Conservation (phyloP, 2,113 vertebrate species). For the Campylomormyrus tamandua region DNA sequence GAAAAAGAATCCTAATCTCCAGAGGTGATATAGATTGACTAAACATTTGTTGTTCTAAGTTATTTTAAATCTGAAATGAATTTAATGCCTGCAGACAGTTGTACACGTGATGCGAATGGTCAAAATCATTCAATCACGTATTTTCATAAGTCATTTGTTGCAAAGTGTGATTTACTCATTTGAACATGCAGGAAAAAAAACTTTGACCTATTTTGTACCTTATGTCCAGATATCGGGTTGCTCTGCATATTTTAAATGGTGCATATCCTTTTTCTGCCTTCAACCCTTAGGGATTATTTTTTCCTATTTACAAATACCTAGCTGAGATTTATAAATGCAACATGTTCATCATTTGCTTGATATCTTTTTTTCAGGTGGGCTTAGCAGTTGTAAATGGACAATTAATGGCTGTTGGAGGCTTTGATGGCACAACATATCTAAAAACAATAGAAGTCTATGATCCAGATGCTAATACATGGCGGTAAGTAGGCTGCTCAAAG, state of each 20-base stretch:
- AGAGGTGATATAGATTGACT: too few relatives aligned
- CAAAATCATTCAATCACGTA: too few relatives aligned
- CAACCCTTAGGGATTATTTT: neutral
- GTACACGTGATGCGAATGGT: too few relatives aligned
- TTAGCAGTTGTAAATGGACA: slow-evolving; percentile 95
- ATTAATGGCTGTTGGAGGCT: slow-evolving; percentile 96
- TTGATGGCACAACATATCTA: slow-evolving; percentile 95
- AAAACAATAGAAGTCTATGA: slow-evolving; percentile 99
- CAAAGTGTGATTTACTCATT: too few relatives aligned
- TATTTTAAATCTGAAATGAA: too few relatives aligned
- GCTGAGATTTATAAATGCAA: neutral
- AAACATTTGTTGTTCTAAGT: too few relatives aligned
- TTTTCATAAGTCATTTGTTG: too few relatives aligned
- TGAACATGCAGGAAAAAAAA: too few relatives aligned
- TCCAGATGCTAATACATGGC: slow-evolving; percentile 96
- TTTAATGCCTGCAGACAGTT: too few relatives aligned
- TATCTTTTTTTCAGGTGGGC: slow-evolving; percentile 69
- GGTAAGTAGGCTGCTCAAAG: slow-evolving; percentile 56
- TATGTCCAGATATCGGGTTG: neutral
- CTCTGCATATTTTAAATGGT: neutral
- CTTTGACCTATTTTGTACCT: neutral
- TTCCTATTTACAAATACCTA: neutral
- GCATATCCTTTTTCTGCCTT: neutral
- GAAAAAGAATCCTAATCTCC: too few relatives aligned
- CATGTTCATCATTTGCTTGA: neutral